Conservation (phyloP, 2,113 vertebrate genomes). For the Equus przewalskii region DNA sequence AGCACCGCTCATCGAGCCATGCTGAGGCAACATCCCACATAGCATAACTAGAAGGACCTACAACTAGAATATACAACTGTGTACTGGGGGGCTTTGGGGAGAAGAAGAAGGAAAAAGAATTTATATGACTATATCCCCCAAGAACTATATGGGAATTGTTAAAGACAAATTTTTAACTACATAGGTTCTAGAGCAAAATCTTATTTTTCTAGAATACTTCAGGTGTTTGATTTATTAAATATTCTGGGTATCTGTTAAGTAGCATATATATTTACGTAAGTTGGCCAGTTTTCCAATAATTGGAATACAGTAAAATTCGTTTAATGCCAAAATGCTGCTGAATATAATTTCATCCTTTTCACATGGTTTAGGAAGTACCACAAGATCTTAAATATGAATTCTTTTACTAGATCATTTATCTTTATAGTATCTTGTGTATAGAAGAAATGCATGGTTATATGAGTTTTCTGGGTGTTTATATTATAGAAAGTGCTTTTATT, state of each 20-base stretch:
- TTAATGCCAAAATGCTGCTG: not conserved
- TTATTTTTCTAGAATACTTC: not conserved
- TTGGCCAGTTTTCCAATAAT: constrained; percentile 4
- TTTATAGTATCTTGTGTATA: not conserved
- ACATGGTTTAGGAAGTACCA: not conserved
- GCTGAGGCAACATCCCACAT: too few relatives aligned
- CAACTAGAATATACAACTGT: too few relatives aligned
- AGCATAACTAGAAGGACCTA: too few relatives aligned
- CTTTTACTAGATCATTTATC: not conserved
- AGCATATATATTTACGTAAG: not conserved
- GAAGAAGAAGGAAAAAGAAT: not conserved
- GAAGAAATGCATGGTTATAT: not conserved
- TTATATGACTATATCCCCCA: not conserved
- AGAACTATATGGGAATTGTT: not conserved
- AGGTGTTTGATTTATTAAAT: not conserved
- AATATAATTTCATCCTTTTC: not conserved
- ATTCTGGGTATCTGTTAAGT: not conserved
- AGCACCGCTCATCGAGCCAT: too few relatives aligned
- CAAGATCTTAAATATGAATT: not conserved
- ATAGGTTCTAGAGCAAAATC: not conserved
- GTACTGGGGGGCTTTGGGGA: too few relatives aligned
- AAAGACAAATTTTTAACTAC: not conserved
- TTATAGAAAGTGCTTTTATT: not conserved
- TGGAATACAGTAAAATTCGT: constrained; percentile 2
- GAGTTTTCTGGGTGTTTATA: not conserved